Evolutionary conservation across 2,888 invertebrate genomes (phyloP).

Genomic region (Endotricha flammealis): DNA sequence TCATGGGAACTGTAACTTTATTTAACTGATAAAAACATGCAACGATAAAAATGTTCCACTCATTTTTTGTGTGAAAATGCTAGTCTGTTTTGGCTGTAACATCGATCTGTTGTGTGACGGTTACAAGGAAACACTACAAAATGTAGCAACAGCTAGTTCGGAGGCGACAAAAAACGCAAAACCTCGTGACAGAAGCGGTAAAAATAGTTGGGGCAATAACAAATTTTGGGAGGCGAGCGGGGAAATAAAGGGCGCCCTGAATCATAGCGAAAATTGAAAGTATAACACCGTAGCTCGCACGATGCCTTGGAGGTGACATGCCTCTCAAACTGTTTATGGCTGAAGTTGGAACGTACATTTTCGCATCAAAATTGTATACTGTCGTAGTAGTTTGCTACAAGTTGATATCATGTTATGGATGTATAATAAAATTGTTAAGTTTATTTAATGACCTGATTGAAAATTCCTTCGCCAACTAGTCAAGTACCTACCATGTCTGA

Average conservation of each 20-base stretch:
- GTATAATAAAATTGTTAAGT: too few relatives aligned
- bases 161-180: constrained; percentile 1
- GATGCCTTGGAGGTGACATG: constrained; percentile 6
- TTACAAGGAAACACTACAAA: constrained; percentile 3
- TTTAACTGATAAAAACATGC: too few relatives aligned
- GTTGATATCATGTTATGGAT: too few relatives aligned
- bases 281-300: constrained; percentile 24
- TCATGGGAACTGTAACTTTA: too few relatives aligned
- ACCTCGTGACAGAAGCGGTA: constrained; percentile 25
- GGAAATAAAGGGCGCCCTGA: constrained; percentile 31
- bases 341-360: too few relatives aligned
- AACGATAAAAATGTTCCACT: too few relatives aligned
- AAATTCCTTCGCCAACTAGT: too few relatives aligned
- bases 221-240: constrained; percentile 18
- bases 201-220: constrained; percentile 31
- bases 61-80: too few relatives aligned
- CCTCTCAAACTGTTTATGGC: background rate
- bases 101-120: background rate
- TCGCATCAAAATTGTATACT: too few relatives aligned
- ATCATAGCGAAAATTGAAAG: constrained; percentile 42
- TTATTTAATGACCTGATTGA: too few relatives aligned
- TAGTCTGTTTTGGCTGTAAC: background rate
- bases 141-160: constrained; percentile 15
- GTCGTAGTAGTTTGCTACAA: too few relatives aligned
- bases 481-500: too few relatives aligned